Base-by-base conservation (phyloP, 2,113 vertebrate genomes). In the Proteles cristata region DNA sequence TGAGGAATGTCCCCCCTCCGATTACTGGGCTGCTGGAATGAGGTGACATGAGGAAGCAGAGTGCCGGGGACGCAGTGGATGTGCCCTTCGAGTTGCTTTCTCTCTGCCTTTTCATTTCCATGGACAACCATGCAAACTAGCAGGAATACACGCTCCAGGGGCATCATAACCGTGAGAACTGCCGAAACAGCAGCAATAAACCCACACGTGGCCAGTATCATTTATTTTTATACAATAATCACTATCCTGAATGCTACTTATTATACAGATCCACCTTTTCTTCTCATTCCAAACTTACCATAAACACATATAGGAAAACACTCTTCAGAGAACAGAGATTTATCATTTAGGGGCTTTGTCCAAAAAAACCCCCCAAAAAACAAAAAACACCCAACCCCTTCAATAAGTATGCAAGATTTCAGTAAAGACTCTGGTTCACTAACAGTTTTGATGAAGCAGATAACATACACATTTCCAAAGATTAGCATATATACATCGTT, bases 401-500 rank as follows among this genome's bases (percentile, higher is more conserved):
- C 82, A 94, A 58, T 88, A 80, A 90, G 15, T 68, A 80, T 23
- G 2, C n/a, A 90, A 88, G 66, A 88, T 43, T 85, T 31, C 81
- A 89, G 74, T 84, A 87, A 94, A 93, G 87, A 63, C 33, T 50
- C 82, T 68, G 11, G 69, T 4, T 69, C 28, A 23, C 2, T 53
- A 92, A 66, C 5, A 73, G 39, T 86, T 92, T 79, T 76, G 25
- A 92, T 90, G 58, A 39, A 80, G 68, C 94, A 92, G 31, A 90
- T 82, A 74, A 86, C 71, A 55, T 19, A 83, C 43, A 26, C n/a
- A 50, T 50, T 96, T 43, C 83, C 55, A 69, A 79, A 96, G 23
- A 93, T 86, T 31, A 74, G n/a, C 26, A 84, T 39, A 71, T 21
- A 94, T 43, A n/a, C 4, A 93, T 61, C 21, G 61, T 71, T 79